These are phyloP conservation scores for Etheostoma nigrum DNA, from an alignment of 2,797 vertebrate genomes.

Conservation along the genomic window DNA sequence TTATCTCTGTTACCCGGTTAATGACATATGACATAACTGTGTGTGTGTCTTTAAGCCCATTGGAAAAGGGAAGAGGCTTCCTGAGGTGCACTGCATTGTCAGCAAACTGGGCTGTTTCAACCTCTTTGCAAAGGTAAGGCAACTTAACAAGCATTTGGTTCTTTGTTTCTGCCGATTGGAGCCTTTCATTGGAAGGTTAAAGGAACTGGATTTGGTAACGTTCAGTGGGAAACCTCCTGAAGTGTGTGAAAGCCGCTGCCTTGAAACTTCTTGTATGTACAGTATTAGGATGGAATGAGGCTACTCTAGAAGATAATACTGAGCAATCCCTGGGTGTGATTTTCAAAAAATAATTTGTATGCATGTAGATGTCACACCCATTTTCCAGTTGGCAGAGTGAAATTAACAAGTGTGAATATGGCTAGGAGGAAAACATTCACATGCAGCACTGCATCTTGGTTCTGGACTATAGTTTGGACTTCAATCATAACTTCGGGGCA, in stretches of 20 bases:
- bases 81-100: conserved; percentile 97
- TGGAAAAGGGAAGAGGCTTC: conserved; percentile 95
- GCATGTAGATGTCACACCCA: conserved; percentile 17
- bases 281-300: conserved; percentile 35
- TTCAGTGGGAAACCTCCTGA: conserved; percentile 41
- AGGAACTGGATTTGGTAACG: conserved; percentile 19
- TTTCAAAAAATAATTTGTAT: conserved; percentile 21
- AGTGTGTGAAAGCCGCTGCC: conserved; percentile 30
- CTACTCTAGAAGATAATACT: conserved; percentile 40
- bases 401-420: conserved; percentile 16
- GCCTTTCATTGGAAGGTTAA: conserved; percentile 15
- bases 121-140: conserved; percentile 96
- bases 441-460: conserved; percentile 12
- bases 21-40: conserved; percentile 36
- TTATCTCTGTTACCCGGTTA: conserved; percentile 8
- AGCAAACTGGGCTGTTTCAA: conserved; percentile 98
- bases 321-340: conserved; percentile 52
- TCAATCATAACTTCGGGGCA: conserved; percentile 24
- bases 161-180: conserved; percentile 7
- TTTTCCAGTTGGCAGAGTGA: conserved; percentile 13
- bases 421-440: conserved; percentile 12
- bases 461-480: conserved; percentile 11
- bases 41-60: conserved; percentile 87
- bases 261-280: conserved; percentile 27
- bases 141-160: not conserved